Evolutionary conservation across 2,113 vertebrate genomes (phyloP), one percentile per base, ranked within the genome.

Genomic region (Mus spicilegus): DNA sequence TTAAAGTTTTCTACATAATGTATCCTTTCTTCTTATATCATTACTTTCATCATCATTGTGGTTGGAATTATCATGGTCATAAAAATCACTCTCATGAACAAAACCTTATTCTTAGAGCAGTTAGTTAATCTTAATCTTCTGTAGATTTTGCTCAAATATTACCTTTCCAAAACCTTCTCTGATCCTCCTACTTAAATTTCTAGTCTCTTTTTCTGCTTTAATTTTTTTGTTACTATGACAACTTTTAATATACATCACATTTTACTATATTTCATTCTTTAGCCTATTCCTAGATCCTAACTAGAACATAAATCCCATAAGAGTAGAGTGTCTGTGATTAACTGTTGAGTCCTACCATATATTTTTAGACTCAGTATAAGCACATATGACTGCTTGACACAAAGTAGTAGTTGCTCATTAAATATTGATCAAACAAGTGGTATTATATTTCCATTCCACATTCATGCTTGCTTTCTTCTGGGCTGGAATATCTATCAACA

Each of bases 111-210:
- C 1, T 85, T 65, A 81, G 1, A 30, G 84, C 81, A 95, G 85
- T 88, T 78, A 65, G 76, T 88, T 78, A 70, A 78, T 13, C 6
- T 5, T 54, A 13, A 76, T 3, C 39, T 76, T 19, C 51, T 95
- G 87, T 54, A 95, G n/a, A 51, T 61, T 93, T 19, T 65, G 39
- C 8, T 49, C 42, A 65, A 67, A 67, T 86, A 17, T 65, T 28
- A 22, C 30, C 30, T 93, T 87, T 87, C 20, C 42, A 86, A 91
- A 63, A 28, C 8, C 3, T 92, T 75, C 24, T 92, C 49, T 94
- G 13, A 5, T 46, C 54, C 76, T 82, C 6, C 39, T 89, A 75
- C 85, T 93, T 95, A 87, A 94, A 78, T 84, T 87, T 94, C 36
- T 39, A 69, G 42, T 33, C 30, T 89, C 24, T n/a, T 5, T 46